Conservation (phyloP, 2,797 vertebrate genomes). For the Holocentrus rufus region DNA sequence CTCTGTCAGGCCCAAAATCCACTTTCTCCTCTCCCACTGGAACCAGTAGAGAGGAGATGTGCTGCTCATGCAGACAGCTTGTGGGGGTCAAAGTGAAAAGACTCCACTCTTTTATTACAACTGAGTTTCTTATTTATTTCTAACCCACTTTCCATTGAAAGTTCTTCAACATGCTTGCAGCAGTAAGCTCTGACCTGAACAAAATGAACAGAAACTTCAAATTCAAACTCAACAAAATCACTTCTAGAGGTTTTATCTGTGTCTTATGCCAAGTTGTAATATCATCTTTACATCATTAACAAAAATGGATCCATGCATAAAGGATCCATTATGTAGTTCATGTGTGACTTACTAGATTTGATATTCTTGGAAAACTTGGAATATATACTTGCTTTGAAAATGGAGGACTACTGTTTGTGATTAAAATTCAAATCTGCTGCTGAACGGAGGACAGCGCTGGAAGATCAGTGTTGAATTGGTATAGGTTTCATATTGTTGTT, state of each 20-base stretch:
- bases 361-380: neutral
- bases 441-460: neutral
- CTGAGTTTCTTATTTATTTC: neutral
- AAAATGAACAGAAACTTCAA: neutral
- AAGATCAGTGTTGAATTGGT: constrained; percentile 1
- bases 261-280: neutral
- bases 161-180: neutral
- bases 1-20: neutral
- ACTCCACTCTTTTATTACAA: neutral
- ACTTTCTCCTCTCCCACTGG: neutral
- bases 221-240: neutral
- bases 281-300: neutral
- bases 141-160: neutral
- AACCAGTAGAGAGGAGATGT: neutral
- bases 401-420: constrained; percentile 7
- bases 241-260: no score
- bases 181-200: neutral
- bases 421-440: neutral
- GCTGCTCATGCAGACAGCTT: neutral
- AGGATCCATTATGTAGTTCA: no score
- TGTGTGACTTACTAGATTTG: neutral
- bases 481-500: constrained; percentile 10
- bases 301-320: no score
- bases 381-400: constrained; percentile 5
- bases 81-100: neutral